These are phyloP conservation scores for Hybognathus amarus DNA, from an alignment of 2,797 vertebrate genomes.

Conservation along the genomic window DNA sequence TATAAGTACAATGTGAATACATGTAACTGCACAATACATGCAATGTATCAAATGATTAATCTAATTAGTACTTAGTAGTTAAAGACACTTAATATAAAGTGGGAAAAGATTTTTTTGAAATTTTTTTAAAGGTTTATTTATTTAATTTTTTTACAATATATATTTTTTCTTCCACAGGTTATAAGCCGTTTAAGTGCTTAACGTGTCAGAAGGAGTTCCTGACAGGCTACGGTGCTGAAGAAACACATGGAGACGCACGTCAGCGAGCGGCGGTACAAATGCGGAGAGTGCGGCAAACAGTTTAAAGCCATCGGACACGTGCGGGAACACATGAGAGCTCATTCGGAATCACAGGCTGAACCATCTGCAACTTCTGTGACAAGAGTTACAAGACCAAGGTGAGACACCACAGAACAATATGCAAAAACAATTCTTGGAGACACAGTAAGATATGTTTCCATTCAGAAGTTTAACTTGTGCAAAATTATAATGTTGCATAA, in stretches of 20 bases:
- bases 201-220: constrained; percentile 93
- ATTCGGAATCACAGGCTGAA: constrained; percentile 95
- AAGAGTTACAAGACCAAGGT: constrained; percentile 99
- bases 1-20: background rate
- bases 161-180: constrained; percentile 73
- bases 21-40: background rate
- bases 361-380: constrained; percentile 86
- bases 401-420: constrained; percentile 4
- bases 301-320: constrained; percentile 97
- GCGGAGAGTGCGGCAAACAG: constrained; percentile 95
- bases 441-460: background rate
- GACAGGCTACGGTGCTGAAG: constrained; percentile 91
- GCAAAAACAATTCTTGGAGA: background rate
- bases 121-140: background rate
- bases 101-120: background rate
- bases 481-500: no score
- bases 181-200: constrained; percentile 88
- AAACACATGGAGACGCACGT: constrained; percentile 95
- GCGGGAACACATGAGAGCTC: constrained; percentile 93
- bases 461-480: background rate
- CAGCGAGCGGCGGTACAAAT: constrained; percentile 92
- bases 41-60: background rate
- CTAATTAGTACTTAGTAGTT: background rate
- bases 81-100: background rate
- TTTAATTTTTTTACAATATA: no score